Conservation (phyloP, 2,888 invertebrate species). For the Himalopsyche tibetana region DNA sequence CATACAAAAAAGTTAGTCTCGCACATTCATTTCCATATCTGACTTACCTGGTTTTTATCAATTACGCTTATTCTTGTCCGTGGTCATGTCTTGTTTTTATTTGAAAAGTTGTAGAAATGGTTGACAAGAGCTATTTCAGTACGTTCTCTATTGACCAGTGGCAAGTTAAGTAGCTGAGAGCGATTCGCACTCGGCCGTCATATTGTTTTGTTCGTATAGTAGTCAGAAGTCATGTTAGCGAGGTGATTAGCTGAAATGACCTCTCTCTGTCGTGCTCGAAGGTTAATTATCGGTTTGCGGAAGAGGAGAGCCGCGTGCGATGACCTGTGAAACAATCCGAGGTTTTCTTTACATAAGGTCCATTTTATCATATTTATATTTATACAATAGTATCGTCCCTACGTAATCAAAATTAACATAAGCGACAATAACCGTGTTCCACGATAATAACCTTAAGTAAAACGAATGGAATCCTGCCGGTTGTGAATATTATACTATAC, state of each 20-base stretch:
- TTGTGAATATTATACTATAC: no score
- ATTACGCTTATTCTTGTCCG: no score
- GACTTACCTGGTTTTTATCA: no score
- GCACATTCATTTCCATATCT: no score
- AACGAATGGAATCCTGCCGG: no score
- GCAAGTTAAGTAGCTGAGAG: slow-evolving; percentile 9
- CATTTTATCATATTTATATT: slow-evolving; percentile 4
- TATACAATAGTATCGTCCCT: not conserved
- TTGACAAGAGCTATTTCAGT: not conserved
- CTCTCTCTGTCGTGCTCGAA: slow-evolving; percentile 52
- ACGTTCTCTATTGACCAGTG: slow-evolving; percentile 3
- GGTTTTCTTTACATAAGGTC: slow-evolving; percentile 38
- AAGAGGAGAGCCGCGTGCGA: slow-evolving; percentile 57
- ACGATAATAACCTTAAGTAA: no score
- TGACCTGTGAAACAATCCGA: slow-evolving; percentile 54
- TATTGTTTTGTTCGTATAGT: slow-evolving; percentile 36
- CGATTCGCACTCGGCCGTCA: slow-evolving; percentile 17
- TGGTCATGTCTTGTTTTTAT: no score
- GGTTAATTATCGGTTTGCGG: slow-evolving; percentile 57
- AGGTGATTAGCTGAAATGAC: slow-evolving; percentile 57
- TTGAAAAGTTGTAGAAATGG: no score
- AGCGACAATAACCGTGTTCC: no score
- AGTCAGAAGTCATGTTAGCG: slow-evolving; percentile 36
- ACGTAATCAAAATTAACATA: no score
- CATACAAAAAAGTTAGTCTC: no score